Evolutionary conservation across 2,797 vertebrate genomes (phyloP), one percentile per base, ranked within the genome.

Genomic region (Astyanax mexicanus): DNA sequence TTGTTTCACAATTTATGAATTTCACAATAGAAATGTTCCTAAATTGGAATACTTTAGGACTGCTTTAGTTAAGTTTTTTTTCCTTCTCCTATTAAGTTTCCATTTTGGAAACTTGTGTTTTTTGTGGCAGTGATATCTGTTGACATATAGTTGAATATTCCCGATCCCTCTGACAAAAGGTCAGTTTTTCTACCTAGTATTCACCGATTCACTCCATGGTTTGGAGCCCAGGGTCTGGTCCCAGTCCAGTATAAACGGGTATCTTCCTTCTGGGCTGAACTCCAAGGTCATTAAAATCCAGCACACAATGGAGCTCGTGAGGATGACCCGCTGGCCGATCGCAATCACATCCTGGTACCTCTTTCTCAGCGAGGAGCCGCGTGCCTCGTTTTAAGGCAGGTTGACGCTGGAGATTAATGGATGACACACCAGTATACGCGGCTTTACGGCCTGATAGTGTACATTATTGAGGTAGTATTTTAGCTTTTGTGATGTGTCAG

Each of bases 301-400:
- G 42, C 25, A 13, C 11, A 45, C 70, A 52, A 61, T 44, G 32
- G n/a, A 54, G 29, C 29, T 9, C 1, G 11, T 37, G 49, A 47
- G 19, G 68, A 42, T 60, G 71, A 69, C 60, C 55, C 19, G 35
- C 35, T 38, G 42, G 45, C 49, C 32, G 54, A 74, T 69, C 72
- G 60, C 27, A 32, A 35, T 51, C 57, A 64, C 52, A 73, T 60
- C 49, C 3, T 45, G 15, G 35, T 65, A 69, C 49, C 23, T 21
- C 10, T 78, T 78, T 69, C 51, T 77, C 47, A 73, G 58, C 15
- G 13, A 32, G 57, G 52, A 23, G 3, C 44, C 49, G 25, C 55
- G 55, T 55, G 77, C 19, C 60, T 32, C 12, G 38, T 57, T 32
- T 69, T 61, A 52, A 6, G 17, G 38, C 44, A 69, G 57, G 44